Conservation (phyloP, 1,140 invertebrate species). For the Melanaphis sacchari region DNA sequence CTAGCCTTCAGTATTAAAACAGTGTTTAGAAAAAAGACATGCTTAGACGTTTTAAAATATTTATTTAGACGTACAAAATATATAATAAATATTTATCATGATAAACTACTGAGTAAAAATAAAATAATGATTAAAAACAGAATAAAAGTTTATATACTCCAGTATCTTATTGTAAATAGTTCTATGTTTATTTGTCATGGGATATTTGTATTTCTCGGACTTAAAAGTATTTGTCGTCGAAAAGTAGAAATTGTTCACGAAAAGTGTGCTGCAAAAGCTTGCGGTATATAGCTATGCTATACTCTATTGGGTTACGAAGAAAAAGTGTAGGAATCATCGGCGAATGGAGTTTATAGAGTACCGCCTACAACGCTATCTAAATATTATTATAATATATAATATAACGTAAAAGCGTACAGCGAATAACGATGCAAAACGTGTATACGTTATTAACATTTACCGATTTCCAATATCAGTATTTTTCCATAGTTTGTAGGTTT, state of each 20-base stretch:
- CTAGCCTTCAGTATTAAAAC: neutral
- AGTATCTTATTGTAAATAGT: neutral
- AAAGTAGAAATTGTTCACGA: too few species aligned
- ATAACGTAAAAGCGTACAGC: neutral
- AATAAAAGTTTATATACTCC: neutral
- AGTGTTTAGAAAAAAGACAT: neutral
- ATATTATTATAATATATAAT: neutral
- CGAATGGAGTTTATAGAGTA: too few species aligned
- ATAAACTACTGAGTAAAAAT: neutral
- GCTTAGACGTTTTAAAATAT: neutral
- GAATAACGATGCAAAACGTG: neutral
- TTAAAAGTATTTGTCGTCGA: neutral
- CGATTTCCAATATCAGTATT: neutral
- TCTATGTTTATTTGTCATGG: neutral
- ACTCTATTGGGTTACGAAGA: too few species aligned
- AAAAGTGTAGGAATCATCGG: too few species aligned
- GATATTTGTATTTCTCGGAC: too few species aligned
- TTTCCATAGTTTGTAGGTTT: neutral
- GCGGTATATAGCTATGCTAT: too few species aligned
- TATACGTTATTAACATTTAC: neutral
- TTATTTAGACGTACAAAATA: neutral
- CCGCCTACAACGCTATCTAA: neutral
- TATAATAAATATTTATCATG: neutral
- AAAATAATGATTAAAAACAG: neutral
- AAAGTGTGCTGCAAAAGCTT: too few species aligned